These are phyloP conservation scores for Holothuria scabra DNA, from an alignment of 53 echinoderm and acorn worm genomes.

Conservation along the genomic window DNA sequence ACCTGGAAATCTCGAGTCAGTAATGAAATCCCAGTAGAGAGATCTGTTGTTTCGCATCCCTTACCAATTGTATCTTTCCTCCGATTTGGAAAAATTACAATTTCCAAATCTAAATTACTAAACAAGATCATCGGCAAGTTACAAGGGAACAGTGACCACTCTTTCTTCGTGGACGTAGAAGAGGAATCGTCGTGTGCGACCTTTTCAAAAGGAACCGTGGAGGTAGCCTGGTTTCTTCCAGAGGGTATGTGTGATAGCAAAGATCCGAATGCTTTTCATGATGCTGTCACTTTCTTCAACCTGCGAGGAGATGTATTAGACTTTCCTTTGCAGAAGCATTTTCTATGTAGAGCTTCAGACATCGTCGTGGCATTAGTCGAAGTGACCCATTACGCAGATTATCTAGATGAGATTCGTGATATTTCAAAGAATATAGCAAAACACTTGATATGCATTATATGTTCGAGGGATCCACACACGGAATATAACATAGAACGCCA, in stretches of 20 bases:
- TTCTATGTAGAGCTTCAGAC: not conserved
- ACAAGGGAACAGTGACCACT: constrained; percentile 39
- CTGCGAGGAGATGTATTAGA: constrained; percentile 22
- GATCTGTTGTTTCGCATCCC: not conserved
- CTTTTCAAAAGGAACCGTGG: constrained; percentile 23
- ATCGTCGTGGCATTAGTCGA: not conserved
- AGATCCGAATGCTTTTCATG: not conserved
- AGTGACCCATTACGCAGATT: not conserved
- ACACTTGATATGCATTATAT: no score
- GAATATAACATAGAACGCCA: not conserved
- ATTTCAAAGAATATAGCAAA: no score
- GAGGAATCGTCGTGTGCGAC: constrained; percentile 10
- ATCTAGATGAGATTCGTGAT: no score
- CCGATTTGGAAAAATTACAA: not conserved
- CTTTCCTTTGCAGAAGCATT: not conserved
- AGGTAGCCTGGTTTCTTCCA: constrained; percentile 29
- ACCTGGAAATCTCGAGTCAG: constrained; percentile 2
- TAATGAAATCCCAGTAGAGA: not conserved
- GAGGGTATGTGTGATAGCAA: not conserved
- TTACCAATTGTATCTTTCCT: constrained; percentile 14
- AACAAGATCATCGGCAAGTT: constrained; percentile 30
- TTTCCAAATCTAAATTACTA: constrained; percentile 27
- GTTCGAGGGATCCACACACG: not conserved
- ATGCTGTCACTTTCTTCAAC: constrained; percentile 14
- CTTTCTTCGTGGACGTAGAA: constrained; percentile 30